These are phyloP conservation scores for Syngnathus typhle DNA, from an alignment of 2,113 vertebrate genomes.

Conservation along the genomic window DNA sequence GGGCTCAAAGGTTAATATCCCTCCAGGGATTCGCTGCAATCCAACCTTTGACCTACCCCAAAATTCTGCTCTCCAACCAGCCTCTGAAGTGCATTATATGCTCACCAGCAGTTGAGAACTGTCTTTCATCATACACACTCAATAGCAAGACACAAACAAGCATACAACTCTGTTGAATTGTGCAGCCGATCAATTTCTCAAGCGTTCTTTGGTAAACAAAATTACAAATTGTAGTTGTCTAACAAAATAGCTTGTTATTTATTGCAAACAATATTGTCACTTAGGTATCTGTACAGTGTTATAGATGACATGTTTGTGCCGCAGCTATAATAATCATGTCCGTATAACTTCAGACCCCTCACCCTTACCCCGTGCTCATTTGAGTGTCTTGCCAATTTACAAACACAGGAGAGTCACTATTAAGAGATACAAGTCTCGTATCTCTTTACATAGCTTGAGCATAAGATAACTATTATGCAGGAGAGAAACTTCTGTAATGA, in stretches of 20 bases:
- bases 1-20: constrained; percentile 37
- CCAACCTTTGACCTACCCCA: constrained; percentile 56
- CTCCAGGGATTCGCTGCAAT: constrained; percentile 15
- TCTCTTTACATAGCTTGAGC: no score
- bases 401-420: no score
- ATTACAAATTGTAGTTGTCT: neutral
- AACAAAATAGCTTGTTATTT: neutral
- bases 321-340: neutral
- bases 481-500: no score
- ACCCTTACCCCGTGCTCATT: no score
- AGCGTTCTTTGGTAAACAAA: neutral
- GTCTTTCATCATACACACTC: constrained; percentile 37
- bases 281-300: neutral
- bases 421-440: no score
- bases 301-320: neutral
- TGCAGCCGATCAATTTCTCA: neutral
- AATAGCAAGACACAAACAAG: neutral
- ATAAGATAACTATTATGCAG: no score
- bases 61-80: constrained; percentile 27
- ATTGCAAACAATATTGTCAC: neutral
- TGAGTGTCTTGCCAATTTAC: no score
- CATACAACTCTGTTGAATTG: neutral
- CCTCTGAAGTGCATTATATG: constrained; percentile 47
- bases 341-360: neutral
- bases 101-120: constrained; percentile 24